Evolutionary conservation across 2,888 invertebrate genomes (phyloP).

Genomic region (Ypsolopha scabrella): DNA sequence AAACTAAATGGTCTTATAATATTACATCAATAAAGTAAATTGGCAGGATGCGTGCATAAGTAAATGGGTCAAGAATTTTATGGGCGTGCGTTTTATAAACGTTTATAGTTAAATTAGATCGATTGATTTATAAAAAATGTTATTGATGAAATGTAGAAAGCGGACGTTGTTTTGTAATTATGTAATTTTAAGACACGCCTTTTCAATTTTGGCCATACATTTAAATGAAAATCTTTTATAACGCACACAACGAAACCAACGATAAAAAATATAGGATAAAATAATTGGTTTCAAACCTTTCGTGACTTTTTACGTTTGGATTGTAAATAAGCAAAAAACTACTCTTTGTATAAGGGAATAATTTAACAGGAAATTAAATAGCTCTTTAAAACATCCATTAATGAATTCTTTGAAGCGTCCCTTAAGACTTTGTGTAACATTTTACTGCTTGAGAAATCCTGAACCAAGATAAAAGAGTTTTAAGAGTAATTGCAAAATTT

Average conservation of each 20-base stretch:
- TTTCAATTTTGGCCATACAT: too few species aligned
- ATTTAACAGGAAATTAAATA: conserved; percentile 13
- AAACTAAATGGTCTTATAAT: conserved; percentile 61
- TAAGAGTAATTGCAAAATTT: too few species aligned
- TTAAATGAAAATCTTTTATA: neutral
- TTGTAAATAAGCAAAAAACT: neutral
- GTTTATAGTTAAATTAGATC: conserved; percentile 1
- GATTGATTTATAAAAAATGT: neutral
- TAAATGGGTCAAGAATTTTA: conserved; percentile 49
- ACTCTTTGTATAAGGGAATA: neutral
- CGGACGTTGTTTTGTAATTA: too few species aligned
- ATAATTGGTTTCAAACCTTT: neutral
- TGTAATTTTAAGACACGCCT: too few species aligned
- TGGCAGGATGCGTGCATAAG: conserved; percentile 56
- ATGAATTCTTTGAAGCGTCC: too few species aligned
- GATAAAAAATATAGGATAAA: neutral
- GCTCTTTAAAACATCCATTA: too few species aligned
- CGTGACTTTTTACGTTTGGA: neutral
- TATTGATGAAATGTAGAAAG: neutral
- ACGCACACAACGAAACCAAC: neutral
- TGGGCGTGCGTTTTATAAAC: conserved; percentile 17
- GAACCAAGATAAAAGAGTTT: too few species aligned
- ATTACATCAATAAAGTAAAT: conserved; percentile 63
- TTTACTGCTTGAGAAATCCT: too few species aligned
- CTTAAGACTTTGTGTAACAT: too few species aligned